Evolutionary conservation across 1,140 invertebrate genomes (phyloP).

Genomic region (Tribolium madens): DNA sequence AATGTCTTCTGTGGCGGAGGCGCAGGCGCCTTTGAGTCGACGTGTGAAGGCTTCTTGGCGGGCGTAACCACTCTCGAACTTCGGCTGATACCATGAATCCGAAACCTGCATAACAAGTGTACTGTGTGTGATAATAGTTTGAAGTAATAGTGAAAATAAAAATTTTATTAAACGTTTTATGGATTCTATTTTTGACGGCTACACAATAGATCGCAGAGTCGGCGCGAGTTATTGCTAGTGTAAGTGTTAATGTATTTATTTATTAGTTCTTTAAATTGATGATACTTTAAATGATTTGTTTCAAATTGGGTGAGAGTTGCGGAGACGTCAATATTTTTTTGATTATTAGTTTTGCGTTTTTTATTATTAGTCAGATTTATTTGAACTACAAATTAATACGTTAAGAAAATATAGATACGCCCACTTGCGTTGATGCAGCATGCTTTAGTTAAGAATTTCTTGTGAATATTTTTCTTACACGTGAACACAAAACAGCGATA

Average conservation of each 20-base stretch:
- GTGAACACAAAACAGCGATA: no score
- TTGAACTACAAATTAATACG: no score
- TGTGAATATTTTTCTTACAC: no score
- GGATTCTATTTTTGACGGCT: constrained; percentile 49
- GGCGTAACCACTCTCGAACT: constrained; percentile 62
- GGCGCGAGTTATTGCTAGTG: constrained; percentile 29
- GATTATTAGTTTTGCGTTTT: no score
- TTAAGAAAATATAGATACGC: no score
- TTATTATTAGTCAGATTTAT: no score
- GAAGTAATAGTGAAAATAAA: constrained; percentile 56
- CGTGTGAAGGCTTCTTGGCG: constrained; percentile 59
- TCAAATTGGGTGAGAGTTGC: background rate
- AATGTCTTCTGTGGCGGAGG: constrained; percentile 51
- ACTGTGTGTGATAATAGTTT: constrained; percentile 56
- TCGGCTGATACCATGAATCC: constrained; percentile 56
- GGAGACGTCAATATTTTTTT: background rate
- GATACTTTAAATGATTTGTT: background rate
- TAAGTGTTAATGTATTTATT: constrained; percentile 42
- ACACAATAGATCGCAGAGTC: constrained; percentile 9
- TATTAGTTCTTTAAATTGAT: constrained; percentile 37
- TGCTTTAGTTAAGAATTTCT: no score
- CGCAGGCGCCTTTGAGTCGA: constrained; percentile 61
- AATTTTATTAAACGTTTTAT: constrained; percentile 56
- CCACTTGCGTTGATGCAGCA: no score
- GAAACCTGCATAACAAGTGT: constrained; percentile 54